phyloP scores from a whole-genome alignment of 2,888 invertebrate genomes.

The Hydriomena furcata region DNA sequence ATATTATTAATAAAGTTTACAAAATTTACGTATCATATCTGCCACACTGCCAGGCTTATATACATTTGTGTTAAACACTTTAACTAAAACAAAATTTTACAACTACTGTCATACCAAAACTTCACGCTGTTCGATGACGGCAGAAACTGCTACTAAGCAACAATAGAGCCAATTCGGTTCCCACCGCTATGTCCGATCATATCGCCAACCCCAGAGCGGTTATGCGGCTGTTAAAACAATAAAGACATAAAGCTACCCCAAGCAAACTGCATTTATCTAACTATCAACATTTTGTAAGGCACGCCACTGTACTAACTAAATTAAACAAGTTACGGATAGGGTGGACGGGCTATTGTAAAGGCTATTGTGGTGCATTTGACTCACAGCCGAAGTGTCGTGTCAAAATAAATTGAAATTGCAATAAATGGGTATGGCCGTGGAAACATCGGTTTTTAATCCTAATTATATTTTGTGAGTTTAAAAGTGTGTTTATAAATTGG shows the following conservation, averaged over 20 bases:
- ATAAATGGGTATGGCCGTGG: neutral
- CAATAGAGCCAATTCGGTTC: slow-evolving; percentile 11
- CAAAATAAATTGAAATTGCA: slow-evolving; percentile 19
- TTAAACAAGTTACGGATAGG: slow-evolving; percentile 54
- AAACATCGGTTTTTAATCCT: neutral
- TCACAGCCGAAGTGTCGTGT: slow-evolving; percentile 14
- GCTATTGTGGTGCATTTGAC: slow-evolving; percentile 13
- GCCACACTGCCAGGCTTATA: too few relatives aligned
- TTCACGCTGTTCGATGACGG: too few relatives aligned
- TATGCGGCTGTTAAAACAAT: slow-evolving; percentile 61
- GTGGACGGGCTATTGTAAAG: slow-evolving; percentile 20
- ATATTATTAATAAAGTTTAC: too few relatives aligned
- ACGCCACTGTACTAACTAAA: slow-evolving; percentile 59
- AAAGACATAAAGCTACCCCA: slow-evolving; percentile 65
- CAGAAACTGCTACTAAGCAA: too few relatives aligned
- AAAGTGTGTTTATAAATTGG: too few relatives aligned
- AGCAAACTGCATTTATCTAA: slow-evolving; percentile 61
- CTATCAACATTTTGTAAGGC: slow-evolving; percentile 64
- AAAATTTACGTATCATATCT: too few relatives aligned
- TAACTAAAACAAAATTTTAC: too few relatives aligned
- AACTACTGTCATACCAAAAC: too few relatives aligned
- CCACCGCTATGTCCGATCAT: slow-evolving; percentile 34
- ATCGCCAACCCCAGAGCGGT: slow-evolving; percentile 50
- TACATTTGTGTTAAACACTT: too few relatives aligned
- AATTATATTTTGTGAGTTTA: neutral